Conservation (phyloP, 2,888 invertebrate species). For the Pyrrhosoma nymphula region DNA sequence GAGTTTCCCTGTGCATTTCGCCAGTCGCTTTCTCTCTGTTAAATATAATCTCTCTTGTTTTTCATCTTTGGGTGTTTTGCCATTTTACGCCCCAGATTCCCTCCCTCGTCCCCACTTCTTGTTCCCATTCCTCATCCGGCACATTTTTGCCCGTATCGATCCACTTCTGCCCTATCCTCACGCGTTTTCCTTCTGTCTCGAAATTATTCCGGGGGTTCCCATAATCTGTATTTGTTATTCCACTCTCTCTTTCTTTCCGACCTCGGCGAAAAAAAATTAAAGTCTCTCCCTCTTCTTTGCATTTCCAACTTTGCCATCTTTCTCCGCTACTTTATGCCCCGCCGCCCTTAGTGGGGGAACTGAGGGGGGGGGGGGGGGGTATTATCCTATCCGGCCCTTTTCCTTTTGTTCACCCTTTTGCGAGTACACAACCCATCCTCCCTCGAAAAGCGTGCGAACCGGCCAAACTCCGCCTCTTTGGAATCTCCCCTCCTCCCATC, state of each 20-base stretch:
- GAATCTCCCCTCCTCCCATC: background rate
- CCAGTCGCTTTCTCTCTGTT: too few species aligned
- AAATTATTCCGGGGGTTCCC: background rate
- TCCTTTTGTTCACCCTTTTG: background rate
- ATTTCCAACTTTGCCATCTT: background rate
- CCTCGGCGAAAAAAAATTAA: background rate
- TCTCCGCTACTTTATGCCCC: background rate
- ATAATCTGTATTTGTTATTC: slow-evolving; percentile 58
- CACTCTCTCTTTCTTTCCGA: background rate
- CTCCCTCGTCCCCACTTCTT: background rate
- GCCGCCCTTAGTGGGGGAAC: background rate
- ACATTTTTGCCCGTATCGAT: background rate
- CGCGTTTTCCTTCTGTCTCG: background rate
- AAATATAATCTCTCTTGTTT: background rate
- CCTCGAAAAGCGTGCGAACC: background rate
- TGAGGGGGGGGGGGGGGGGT: too few species aligned
- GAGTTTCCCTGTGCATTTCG: too few species aligned
- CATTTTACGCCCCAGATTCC: background rate
- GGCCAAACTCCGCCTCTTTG: background rate
- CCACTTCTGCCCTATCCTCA: background rate
- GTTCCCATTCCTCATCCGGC: background rate
- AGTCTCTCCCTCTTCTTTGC: background rate
- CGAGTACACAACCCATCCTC: background rate
- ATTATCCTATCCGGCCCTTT: background rate
- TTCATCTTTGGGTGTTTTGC: too few species aligned